Evolutionary conservation across 2,113 vertebrate genomes (phyloP), one percentile per base, ranked within the genome.

Genomic region (Gopherus flavomarginatus): DNA sequence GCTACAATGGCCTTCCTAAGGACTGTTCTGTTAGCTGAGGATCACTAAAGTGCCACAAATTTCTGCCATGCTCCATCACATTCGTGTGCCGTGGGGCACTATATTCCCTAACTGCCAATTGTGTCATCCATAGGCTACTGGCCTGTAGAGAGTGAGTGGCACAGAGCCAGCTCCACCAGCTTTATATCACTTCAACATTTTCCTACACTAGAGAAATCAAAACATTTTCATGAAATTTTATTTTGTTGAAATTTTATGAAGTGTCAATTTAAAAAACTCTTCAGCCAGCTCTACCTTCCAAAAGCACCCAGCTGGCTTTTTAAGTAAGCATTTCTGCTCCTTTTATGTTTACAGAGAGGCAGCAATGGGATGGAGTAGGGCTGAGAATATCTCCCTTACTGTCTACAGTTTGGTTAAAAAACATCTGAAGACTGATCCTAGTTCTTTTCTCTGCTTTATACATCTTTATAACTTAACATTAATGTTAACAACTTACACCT

Each of bases 401-500:
- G 3, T 21, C 65, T 91, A 83, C 65, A 49, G 35, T 21, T 31
- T 35, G 27, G 80, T 53, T 90, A 56, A 85, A 91, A 90, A 56
- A 53, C 3, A 49, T 92, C 54, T 77, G 77, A 82, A 90, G 42
- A 87, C 77, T 44, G 27, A 56, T 90, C 77, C 53, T 9, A 42
- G 47, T 54, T 56, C 69, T 94, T 92, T 93, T 49, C 85, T 92
- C 47, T 90, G 53, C n/a, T 90, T 44, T 82, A 54, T 94, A 90
- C 80, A 56, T 2, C 84, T 35, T 89, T 17, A 62, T 57, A 50
- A 86, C 11, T 50, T 24, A 22, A 17, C 57, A 49, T 90, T 77
- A 47, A 10, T 6, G 8, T 85, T 94, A 75, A 49, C 3, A 62
- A 89, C 79, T 83, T 92, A 79, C 83, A 77, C 47, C 11, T 93